phyloP scores from a whole-genome alignment of 2,797 vertebrate species.

The Smutsia temminckii region DNA sequence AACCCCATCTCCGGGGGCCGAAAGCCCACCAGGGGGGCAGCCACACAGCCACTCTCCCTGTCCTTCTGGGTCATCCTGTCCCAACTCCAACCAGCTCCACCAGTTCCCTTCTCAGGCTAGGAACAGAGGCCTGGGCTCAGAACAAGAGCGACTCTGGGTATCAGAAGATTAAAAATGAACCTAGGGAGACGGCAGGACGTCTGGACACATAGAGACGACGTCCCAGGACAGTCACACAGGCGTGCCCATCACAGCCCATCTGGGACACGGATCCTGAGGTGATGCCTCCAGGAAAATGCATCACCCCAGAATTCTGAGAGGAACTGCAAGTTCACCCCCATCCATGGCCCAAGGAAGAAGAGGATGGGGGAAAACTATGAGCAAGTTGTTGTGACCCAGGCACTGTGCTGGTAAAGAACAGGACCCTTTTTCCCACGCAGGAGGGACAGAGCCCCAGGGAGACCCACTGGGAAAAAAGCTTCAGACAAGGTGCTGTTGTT shows the following conservation, averaged over 20 bases:
- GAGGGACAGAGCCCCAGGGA: fast-evolving
- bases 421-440: fast-evolving
- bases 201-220: background rate
- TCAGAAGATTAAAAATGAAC: background rate
- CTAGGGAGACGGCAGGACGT: fast-evolving
- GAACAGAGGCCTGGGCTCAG: background rate
- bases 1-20: fast-evolving
- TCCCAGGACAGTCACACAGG: fast-evolving
- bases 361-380: fast-evolving
- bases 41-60: fast-evolving
- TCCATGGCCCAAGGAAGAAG: background rate
- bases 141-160: background rate
- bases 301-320: background rate
- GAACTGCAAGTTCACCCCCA: background rate
- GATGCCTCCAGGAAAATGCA: background rate
- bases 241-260: background rate
- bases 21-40: fast-evolving
- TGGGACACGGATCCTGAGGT: background rate
- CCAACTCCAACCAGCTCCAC: background rate
- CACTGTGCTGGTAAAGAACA: fast-evolving
- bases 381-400: fast-evolving
- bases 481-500: background rate
- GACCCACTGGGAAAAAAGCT: fast-evolving
- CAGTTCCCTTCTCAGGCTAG: background rate
- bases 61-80: background rate